Percentiles rank a stretch among this genome's conserved stretches.
Evolutionary conservation across 2,888 invertebrate genomes (phyloP).

Genomic region (Neoscelio sp.): DNA sequence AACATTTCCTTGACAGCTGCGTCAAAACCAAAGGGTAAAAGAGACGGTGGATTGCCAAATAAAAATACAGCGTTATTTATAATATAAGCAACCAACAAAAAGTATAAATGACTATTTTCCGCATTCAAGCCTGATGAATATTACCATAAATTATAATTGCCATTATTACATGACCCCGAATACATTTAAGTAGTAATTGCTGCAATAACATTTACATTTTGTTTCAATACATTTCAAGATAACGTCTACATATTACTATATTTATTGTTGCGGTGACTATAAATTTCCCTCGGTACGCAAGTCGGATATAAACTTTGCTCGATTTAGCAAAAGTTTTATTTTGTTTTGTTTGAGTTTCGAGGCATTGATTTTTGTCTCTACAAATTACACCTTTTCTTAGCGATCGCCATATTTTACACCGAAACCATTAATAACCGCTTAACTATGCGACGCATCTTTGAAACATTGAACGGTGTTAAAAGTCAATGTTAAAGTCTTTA

Average conservation of each 20-base stretch:
- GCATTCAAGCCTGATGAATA: no score
- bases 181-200: slow-evolving; percentile 7
- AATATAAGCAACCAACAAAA: no score
- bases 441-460: slow-evolving; percentile 13
- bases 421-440: slow-evolving; percentile 26
- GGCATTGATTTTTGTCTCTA: slow-evolving; percentile 29
- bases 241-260: background rate
- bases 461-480: background rate
- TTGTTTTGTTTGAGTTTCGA: slow-evolving; percentile 12
- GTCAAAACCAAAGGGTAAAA: no score
- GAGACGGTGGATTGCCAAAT: no score
- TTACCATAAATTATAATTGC: no score
- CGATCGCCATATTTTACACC: slow-evolving; percentile 15
- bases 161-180: background rate
- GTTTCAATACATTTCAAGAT: no score
- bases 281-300: slow-evolving; percentile 1
- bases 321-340: slow-evolving; percentile 16
- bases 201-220: background rate
- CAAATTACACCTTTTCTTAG: slow-evolving; percentile 25
- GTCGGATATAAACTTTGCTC: slow-evolving; percentile 17
- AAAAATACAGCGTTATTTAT: no score
- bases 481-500: no score
- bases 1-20: no score
- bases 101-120: no score
- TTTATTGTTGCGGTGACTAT: background rate